Base-by-base conservation (phyloP, 35 echinoderm and acorn worm species). In the Ophioderma brevispina region DNA sequence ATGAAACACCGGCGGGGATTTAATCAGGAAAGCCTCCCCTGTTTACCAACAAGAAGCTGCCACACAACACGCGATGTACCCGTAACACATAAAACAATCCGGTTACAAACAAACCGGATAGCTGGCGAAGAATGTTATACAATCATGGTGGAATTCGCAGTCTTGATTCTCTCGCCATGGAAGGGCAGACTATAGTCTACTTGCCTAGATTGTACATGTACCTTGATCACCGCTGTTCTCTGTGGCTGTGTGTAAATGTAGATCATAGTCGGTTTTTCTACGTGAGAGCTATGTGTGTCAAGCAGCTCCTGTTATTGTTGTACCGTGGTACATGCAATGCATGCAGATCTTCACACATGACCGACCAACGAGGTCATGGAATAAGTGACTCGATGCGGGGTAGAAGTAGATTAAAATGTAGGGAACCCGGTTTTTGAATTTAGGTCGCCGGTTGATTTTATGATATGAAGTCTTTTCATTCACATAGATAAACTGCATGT, bases 201-300 rank as follows among this genome's bases (percentile, higher is more conserved):
- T 70, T 70, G 59, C 59, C 59, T 70, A 70, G 59, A 13, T 70
- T 70, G 59, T 70, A 70, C 59, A 70, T 70, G 59, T 70, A 30
- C 59, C 59, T 70, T 70, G 15, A 6, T 70, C 59, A 70, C 59
- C 59, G 59, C 15, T 70, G 15, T 25, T 21, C 21, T 21, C 21
- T 21, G 21, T 52, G 8, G 46, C 46, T 52, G 8, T 30, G 59
- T 70, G 59, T 70, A 70, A 70, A 70, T 46, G 59, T 70, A 70
- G 59, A 70, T 70, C 59, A 70, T 70, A 70, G 59, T 70, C 59
- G 28, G 59, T 70, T 70, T 70, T 70, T 70, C 59, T 70, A 25
- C 59, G 28, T 25, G 59, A 70, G 28, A 13, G 59, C 59, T 70
- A 70, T 70, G 59, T 70, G 59, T 70, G 59, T 70, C 59, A 70